Evolutionary conservation across 2,797 vertebrate genomes (phyloP), one percentile per base, ranked within the genome.

Genomic region (Premnoplex brunnescens): DNA sequence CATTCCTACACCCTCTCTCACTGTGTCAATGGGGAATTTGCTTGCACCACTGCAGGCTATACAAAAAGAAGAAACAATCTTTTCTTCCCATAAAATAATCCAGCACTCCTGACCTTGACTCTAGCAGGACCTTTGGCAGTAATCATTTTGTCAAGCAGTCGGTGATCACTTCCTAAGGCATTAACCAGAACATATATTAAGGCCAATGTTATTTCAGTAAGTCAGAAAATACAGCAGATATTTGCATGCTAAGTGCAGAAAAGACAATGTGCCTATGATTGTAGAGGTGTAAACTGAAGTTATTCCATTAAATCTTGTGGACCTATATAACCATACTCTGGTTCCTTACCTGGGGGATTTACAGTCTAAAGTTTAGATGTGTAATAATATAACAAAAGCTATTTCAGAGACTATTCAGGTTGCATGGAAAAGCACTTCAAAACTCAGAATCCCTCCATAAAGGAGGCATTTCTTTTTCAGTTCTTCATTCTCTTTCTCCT

Each of bases 271-370:
- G 1, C 2, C 21, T 12, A 7, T 39, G 3, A 27, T 46, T 5
- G 0, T 28, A 32, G 34, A 62, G 22, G 4, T 46, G 9, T 5
- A 49, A 51, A 34, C 3, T 63, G 23, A 32, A 30, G 10, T 27
- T 12, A 17, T 72, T 46, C 23, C 10, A 24, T 18, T 74, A 44
- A 59, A 84, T 46, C 3, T 6, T 36, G 21, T 12, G 71, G 36
- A 54, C 7, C 4, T 39, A 48, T 9, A 68, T 8, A 20, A 24
- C 21, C 44, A 11, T 60, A 55, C 10, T 60, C 48, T 28, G 6
- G 7, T 62, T 85, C 14, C 28, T 83, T 28, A 54, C 0, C 1
- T 6, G 5, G 2, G 5, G 19, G 28, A 68, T 54, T 64, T 72
- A 52, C 6, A 83, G 8, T 44, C 22, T 52, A 18, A 76, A 56